These are phyloP conservation scores for Diphyllodes magnificus DNA, from an alignment of 2,113 vertebrate species.

Conservation along the genomic window DNA sequence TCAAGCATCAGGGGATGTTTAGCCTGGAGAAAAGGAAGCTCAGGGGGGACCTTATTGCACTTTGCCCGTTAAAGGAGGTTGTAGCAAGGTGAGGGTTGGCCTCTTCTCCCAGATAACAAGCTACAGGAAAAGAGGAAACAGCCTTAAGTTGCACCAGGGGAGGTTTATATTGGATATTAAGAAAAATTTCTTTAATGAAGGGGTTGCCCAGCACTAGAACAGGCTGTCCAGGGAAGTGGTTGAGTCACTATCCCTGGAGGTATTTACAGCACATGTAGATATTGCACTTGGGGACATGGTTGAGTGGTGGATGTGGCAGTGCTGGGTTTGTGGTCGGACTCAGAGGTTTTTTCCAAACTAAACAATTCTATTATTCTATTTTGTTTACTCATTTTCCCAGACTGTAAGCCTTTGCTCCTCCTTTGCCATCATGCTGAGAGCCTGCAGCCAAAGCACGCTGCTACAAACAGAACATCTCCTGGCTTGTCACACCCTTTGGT, in stretches of 20 bases:
- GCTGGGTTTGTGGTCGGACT: neutral
- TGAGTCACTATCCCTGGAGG: neutral
- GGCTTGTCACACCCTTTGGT: neutral
- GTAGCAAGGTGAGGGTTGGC: neutral
- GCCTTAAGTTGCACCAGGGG: neutral
- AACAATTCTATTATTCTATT: neutral
- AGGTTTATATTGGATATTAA: neutral
- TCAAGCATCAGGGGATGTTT: neutral
- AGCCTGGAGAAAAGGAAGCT: neutral
- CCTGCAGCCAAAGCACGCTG: accelerated
- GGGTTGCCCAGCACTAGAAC: neutral
- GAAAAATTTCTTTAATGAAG: neutral
- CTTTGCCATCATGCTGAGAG: accelerated
- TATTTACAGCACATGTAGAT: neutral
- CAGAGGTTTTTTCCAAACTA: neutral
- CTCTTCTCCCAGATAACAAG: neutral
- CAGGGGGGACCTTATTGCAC: neutral
- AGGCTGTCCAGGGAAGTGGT: neutral
- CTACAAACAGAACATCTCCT: neutral
- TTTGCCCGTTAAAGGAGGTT: neutral
- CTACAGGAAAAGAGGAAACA: neutral
- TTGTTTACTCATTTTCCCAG: neutral
- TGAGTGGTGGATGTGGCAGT: neutral
- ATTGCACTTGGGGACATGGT: neutral
- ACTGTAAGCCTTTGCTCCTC: neutral